Evolutionary conservation across 2,113 vertebrate genomes (phyloP), one percentile per base, ranked within the genome.

Genomic region (Hippocampus guttulatus): DNA sequence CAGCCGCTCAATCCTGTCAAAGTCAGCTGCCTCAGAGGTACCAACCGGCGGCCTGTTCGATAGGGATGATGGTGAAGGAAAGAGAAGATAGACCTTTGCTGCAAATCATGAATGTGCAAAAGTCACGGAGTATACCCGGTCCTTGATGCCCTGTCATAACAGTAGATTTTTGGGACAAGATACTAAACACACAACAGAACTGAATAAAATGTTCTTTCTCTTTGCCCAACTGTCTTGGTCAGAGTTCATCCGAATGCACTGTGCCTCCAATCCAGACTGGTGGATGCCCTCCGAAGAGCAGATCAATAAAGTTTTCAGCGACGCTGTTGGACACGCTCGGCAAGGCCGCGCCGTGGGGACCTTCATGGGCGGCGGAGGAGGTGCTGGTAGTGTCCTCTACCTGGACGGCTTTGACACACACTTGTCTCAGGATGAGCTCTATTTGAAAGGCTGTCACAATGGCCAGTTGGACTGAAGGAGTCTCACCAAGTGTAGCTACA

Each of bases 1-100:
- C 94, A 96, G 71, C 97, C 96, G 71, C 95, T 99, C 89, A 98
- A 98, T 94, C 96, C 97, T 57, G 93, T 99, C 92, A 99, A 99
- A 95, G 97, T 99, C 92, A 97, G 95, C 91, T 99, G 97, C 93
- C 97, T 99, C 92, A 95, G 97, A 98, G 97, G 97, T 99, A 96
- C 25, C 1, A 8, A 38, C 43, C 12, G 6, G 43, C 43, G 10
- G 33, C 5, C 33, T 38, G 33, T 38, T 38, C 33, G 33, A 38
- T 38, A 6, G 43, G 43, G 14, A 45, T 45, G 43, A 45, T 45
- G 43, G 11, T 4, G 11, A 3, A 45, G 14, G 12, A 45, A 45
- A 15, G 10, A 45, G 10, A 45, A 45, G 43, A 12, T 45, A 45
- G 14, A 45, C 1, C 21, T 55, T 55, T 55, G 21, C 52, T 8